phyloP scores from a whole-genome alignment of 2,888 invertebrate species.

The Perithous albicinctus region DNA sequence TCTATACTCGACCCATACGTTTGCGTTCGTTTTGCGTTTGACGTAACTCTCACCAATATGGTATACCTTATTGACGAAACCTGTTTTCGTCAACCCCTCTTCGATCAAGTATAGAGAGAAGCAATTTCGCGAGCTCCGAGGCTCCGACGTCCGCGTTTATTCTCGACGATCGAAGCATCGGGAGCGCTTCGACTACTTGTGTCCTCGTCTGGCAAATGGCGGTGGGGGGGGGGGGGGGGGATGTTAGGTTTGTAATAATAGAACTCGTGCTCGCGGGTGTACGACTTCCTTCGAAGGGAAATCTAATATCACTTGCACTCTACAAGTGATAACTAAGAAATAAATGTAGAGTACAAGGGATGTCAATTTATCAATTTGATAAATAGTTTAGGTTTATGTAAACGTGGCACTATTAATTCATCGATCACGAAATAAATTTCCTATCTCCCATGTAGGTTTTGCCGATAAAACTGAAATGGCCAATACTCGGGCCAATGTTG shows the following conservation, averaged over 20 bases:
- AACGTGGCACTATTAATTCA: not conserved
- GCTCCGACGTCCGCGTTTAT: constrained; percentile 5
- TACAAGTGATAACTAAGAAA: not conserved
- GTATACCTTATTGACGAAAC: constrained; percentile 46
- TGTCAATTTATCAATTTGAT: not conserved
- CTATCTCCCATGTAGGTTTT: not conserved
- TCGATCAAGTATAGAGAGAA: constrained; percentile 21
- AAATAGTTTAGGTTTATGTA: not conserved
- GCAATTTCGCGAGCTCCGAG: constrained; percentile 40
- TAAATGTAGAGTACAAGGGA: not conserved
- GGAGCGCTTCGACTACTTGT: not conserved
- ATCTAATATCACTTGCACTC: not conserved
- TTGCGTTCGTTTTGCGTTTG: not conserved
- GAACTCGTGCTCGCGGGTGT: not conserved
- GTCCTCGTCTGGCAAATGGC: constrained; percentile 14
- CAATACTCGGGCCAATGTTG: too few species aligned
- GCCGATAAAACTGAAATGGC: too few species aligned
- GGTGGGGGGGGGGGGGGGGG: too few species aligned
- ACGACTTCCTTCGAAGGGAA: not conserved
- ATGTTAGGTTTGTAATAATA: not conserved
- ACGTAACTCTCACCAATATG: constrained; percentile 13
- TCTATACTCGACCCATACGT: constrained; percentile 15
- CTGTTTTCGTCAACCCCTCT: constrained; percentile 55
- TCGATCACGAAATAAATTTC: not conserved
- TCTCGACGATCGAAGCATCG: constrained; percentile 27